Evolutionary conservation across 2,113 vertebrate species (phyloP).

Genomic region (Hepsetus odoe): DNA sequence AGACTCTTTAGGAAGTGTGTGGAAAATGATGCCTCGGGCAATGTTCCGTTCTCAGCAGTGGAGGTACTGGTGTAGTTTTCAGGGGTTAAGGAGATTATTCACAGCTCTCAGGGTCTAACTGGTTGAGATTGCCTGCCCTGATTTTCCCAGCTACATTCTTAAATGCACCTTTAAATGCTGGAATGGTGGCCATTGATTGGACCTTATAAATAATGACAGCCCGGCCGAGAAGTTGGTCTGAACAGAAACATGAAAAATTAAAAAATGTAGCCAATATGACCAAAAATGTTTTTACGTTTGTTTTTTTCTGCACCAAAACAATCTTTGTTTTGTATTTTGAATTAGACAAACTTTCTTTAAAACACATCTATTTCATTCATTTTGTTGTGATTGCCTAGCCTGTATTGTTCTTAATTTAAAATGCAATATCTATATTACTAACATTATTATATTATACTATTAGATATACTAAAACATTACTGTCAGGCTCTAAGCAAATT

Average conservation of each 20-base stretch:
- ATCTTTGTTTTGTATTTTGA: too few relatives aligned
- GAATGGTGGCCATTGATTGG: not conserved
- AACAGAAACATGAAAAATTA: not conserved
- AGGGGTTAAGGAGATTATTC: constrained; percentile 57
- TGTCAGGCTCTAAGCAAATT: too few relatives aligned
- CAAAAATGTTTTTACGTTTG: too few relatives aligned
- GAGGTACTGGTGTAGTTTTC: constrained; percentile 40
- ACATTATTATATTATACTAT: too few relatives aligned
- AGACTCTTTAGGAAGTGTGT: constrained; percentile 51
- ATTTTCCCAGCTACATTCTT: constrained; percentile 16
- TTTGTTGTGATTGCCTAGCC: too few relatives aligned
- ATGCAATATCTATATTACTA: too few relatives aligned
- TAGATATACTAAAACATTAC: too few relatives aligned
- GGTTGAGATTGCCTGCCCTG: not conserved
- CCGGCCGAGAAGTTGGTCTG: not conserved
- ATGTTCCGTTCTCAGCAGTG: constrained; percentile 55
- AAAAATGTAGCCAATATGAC: too few relatives aligned
- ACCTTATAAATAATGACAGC: not conserved
- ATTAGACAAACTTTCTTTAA: too few relatives aligned
- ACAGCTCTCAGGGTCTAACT: constrained; percentile 19
- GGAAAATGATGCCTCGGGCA: constrained; percentile 58
- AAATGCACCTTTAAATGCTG: not conserved
- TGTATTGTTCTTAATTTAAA: too few relatives aligned
- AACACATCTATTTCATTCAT: too few relatives aligned
- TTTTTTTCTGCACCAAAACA: too few relatives aligned